Evolutionary conservation across 2,888 invertebrate species (phyloP).

Genomic region (Acanthosepion esculentum): DNA sequence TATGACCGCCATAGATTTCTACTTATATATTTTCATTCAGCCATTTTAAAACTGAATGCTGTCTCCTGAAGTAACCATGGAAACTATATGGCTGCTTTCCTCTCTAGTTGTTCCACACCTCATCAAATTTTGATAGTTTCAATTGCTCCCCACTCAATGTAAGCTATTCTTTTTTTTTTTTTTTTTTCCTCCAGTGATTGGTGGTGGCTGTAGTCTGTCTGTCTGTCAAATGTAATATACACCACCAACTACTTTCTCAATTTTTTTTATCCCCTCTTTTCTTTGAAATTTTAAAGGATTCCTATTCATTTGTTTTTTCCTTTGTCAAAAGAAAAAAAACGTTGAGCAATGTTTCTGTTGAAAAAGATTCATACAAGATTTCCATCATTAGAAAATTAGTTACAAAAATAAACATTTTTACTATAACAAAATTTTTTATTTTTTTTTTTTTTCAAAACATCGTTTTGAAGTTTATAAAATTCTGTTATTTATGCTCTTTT

Average conservation of each 20-base stretch:
- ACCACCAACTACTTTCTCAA: too few relatives aligned
- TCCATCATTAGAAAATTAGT: conserved; percentile 8
- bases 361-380: neutral
- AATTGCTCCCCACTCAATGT: neutral
- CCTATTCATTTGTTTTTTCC: neutral
- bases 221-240: too few relatives aligned
- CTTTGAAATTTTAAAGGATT: neutral
- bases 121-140: neutral
- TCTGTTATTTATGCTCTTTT: too few relatives aligned
- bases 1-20: neutral
- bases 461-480: neutral
- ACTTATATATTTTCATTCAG: neutral
- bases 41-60: neutral
- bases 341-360: too few relatives aligned
- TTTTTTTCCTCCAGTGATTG: neutral
- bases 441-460: too few relatives aligned
- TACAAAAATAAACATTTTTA: conserved; percentile 33
- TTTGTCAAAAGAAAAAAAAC: too few relatives aligned
- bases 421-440: neutral
- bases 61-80: neutral
- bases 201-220: too few relatives aligned
- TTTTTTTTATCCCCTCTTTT: neutral
- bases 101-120: neutral
- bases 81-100: neutral
- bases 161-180: neutral